Conservation (phyloP, 2,888 invertebrate genomes). For the Mythimna lalbum region DNA sequence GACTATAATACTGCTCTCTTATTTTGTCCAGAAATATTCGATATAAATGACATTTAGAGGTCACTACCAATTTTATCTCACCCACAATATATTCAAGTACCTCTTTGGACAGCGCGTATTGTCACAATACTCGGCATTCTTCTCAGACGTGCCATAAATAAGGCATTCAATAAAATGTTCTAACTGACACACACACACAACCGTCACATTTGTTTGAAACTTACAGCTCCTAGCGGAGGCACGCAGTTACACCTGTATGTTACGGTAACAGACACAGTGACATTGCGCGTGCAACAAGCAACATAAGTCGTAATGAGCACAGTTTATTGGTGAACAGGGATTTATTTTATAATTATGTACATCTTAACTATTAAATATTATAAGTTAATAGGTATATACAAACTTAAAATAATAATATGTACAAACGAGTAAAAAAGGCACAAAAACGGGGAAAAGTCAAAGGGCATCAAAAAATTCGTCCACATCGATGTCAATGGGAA, state of each 20-base stretch:
- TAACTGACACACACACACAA: background rate
- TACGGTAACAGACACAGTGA: background rate
- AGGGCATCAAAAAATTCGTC: too few species aligned
- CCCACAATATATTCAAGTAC: constrained; percentile 5
- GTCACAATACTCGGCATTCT: background rate
- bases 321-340: constrained; percentile 27
- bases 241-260: background rate
- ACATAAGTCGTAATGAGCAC: constrained; percentile 19
- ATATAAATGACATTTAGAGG: background rate
- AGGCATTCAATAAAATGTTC: constrained; percentile 16
- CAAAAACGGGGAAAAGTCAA: too few species aligned
- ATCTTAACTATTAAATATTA: too few species aligned
- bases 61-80: background rate
- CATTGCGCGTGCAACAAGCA: background rate
- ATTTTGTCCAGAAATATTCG: too few species aligned
- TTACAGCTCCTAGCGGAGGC: background rate
- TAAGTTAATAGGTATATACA: too few species aligned
- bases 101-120: background rate
- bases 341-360: too few species aligned
- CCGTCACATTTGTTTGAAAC: background rate
- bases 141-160: constrained; percentile 12
- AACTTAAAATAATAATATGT: too few species aligned
- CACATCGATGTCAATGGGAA: too few species aligned
- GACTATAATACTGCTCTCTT: too few species aligned
- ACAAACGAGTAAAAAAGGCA: too few species aligned